Evolutionary conservation across 2,797 vertebrate genomes (phyloP).

Genomic region (Xerus rutilus): DNA sequence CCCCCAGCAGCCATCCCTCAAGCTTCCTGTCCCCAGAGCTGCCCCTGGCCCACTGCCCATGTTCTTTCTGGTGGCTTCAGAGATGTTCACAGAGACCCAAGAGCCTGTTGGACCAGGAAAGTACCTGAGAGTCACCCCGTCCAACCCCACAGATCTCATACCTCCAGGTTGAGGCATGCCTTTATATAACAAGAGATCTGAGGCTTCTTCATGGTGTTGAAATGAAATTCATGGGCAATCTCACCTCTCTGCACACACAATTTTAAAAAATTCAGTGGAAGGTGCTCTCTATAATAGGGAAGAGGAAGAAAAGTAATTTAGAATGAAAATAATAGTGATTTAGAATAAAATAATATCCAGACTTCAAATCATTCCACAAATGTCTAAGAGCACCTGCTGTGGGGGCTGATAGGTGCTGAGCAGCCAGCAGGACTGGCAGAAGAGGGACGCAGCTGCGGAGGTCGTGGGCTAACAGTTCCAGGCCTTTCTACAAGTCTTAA

Average conservation of each 20-base stretch:
- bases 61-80: not conserved
- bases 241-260: not conserved
- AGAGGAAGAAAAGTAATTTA: conserved; percentile 23
- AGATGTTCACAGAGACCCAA: not conserved
- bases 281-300: not conserved
- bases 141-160: not conserved
- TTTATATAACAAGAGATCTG: not conserved
- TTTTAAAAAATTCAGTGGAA: not conserved
- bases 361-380: not conserved
- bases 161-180: too few relatives aligned
- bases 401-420: not conserved
- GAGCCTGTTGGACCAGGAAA: not conserved
- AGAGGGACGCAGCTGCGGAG: fast-evolving
- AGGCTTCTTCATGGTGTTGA: not conserved
- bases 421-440: not conserved
- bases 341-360: conserved; percentile 7
- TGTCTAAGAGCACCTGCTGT: not conserved
- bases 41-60: not conserved
- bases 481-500: not conserved
- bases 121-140: not conserved
- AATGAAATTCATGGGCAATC: not conserved
- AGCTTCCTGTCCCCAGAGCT: not conserved
- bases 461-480: not conserved
- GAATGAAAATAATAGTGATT: conserved; percentile 27
- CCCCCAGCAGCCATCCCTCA: not conserved